These are phyloP conservation scores for Eristalinus aeneus DNA, from an alignment of 2,888 invertebrate species.

Conservation along the genomic window DNA sequence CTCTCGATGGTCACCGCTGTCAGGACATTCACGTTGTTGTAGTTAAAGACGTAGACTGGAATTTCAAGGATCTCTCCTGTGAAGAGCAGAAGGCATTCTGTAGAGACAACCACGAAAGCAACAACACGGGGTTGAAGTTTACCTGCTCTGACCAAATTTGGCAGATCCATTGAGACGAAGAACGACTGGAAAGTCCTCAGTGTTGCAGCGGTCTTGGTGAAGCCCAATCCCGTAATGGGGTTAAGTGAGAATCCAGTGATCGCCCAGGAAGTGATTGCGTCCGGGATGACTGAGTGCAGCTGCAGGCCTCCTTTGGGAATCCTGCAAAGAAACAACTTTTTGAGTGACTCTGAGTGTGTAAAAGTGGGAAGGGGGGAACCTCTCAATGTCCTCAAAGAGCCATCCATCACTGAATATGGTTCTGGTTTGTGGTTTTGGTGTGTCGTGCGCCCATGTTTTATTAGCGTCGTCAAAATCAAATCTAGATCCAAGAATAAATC, in stretches of 20 bases:
- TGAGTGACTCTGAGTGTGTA: not conserved
- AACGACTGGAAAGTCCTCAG: slow-evolving; percentile 88
- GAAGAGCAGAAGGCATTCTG: not conserved
- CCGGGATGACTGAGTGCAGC: slow-evolving; percentile 85
- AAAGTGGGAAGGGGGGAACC: slow-evolving; percentile 21
- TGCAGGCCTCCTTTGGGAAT: slow-evolving; percentile 74
- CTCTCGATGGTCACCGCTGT: slow-evolving; percentile 92
- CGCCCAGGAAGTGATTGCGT: slow-evolving; percentile 90
- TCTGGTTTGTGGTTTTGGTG: slow-evolving; percentile 80
- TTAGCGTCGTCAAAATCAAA: not conserved
- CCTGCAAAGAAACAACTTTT: not conserved
- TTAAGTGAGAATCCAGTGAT: slow-evolving; percentile 89
- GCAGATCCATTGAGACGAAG: slow-evolving; percentile 87
- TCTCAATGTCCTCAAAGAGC: slow-evolving; percentile 83
- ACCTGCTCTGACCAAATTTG: slow-evolving; percentile 88
- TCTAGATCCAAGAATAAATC: not conserved
- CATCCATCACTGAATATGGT: slow-evolving; percentile 87
- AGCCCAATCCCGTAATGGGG: slow-evolving; percentile 86
- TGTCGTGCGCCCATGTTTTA: not conserved
- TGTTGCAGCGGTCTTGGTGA: slow-evolving; percentile 82
- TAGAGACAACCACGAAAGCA: not conserved
- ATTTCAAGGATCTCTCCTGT: slow-evolving; percentile 91
- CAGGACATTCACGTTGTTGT: slow-evolving; percentile 86
- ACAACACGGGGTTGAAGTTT: not conserved
- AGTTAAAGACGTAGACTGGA: slow-evolving; percentile 93